phyloP scores from a whole-genome alignment of 2,888 invertebrate genomes.

The Sinopyrophorus schimmeli region DNA sequence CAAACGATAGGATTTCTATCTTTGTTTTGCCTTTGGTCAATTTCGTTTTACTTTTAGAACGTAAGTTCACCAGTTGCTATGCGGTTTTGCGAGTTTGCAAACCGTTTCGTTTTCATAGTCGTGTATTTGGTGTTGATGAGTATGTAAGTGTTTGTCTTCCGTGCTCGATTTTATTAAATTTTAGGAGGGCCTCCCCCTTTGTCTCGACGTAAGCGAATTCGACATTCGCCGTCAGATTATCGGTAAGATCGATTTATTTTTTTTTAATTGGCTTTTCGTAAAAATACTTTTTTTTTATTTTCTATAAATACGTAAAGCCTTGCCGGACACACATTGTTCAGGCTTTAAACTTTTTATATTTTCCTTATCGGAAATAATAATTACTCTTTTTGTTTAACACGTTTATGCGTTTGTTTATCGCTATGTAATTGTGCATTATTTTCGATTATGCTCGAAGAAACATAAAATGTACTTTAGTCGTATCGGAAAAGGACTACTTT shows the following conservation, averaged over 20 bases:
- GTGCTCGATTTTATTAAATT: conserved; percentile 13
- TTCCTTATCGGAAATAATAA: conserved; percentile 17
- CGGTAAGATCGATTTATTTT: too few relatives aligned
- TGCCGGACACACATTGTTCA: too few relatives aligned
- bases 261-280: too few relatives aligned
- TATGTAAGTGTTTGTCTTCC: conserved; percentile 20
- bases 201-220: too few relatives aligned
- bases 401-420: conserved; percentile 34
- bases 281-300: too few relatives aligned
- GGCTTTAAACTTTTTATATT: conserved; percentile 13
- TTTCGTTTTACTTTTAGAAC: conserved; percentile 6
- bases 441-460: conserved; percentile 24
- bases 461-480: conserved; percentile 27
- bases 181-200: conserved; percentile 13
- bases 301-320: too few relatives aligned
- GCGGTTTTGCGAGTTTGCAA: conserved; percentile 32
- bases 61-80: conserved; percentile 31
- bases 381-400: conserved; percentile 29
- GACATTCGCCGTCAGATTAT: too few relatives aligned
- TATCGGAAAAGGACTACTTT: conserved; percentile 8
- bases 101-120: conserved; percentile 29
- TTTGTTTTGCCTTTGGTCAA: conserved; percentile 15
- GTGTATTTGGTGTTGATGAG: conserved; percentile 23
- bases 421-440: conserved; percentile 27
- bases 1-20: conserved; percentile 13